Evolutionary conservation across 2,797 vertebrate genomes (phyloP).

Genomic region (Salmo trutta): DNA sequence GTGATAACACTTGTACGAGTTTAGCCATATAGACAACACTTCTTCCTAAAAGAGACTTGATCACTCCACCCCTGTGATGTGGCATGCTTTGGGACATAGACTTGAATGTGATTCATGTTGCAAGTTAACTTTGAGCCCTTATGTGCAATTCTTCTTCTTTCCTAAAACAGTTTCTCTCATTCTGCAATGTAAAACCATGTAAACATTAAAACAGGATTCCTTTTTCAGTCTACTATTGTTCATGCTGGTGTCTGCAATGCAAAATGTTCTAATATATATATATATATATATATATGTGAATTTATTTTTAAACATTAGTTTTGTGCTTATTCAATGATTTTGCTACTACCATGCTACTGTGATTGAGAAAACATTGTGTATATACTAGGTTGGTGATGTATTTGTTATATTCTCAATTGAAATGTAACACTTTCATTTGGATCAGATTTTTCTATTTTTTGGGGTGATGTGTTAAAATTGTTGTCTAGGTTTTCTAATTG

Average conservation of each 20-base stretch:
- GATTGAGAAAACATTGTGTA: slow-evolving; percentile 98
- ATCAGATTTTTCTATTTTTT: slow-evolving; percentile 98
- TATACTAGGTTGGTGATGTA: slow-evolving; percentile 99
- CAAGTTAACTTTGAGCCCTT: slow-evolving; percentile 99
- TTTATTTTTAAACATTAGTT: slow-evolving; percentile 99
- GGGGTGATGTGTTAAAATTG: slow-evolving; percentile 97
- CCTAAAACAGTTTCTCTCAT: slow-evolving; percentile 84
- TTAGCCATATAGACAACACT: slow-evolving; percentile 91
- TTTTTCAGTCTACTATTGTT: slow-evolving; percentile 86
- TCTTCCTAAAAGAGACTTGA: slow-evolving; percentile 87
- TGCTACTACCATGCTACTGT: slow-evolving; percentile 99
- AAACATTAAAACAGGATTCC: slow-evolving; percentile 87
- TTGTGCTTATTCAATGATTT: slow-evolving; percentile 99
- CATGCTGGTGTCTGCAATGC: slow-evolving; percentile 97
- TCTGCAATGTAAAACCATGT: slow-evolving; percentile 93
- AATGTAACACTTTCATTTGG: slow-evolving; percentile 99
- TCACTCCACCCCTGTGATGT: slow-evolving; percentile 96
- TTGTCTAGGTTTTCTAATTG: slow-evolving; percentile 99
- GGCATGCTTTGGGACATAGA: slow-evolving; percentile 91
- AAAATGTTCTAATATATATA: slow-evolving; percentile 93
- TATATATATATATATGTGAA: slow-evolving; percentile 97
- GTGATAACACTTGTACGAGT: slow-evolving; percentile 79
- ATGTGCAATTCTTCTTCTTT: slow-evolving; percentile 99
- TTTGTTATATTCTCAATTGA: slow-evolving; percentile 99
- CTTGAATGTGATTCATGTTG: slow-evolving; percentile 99